A percentile compares a stretch with the other conserved stretches of the same genome.
Conservation (phyloP, 2,797 vertebrate species). For the Girardinus metallicus region DNA sequence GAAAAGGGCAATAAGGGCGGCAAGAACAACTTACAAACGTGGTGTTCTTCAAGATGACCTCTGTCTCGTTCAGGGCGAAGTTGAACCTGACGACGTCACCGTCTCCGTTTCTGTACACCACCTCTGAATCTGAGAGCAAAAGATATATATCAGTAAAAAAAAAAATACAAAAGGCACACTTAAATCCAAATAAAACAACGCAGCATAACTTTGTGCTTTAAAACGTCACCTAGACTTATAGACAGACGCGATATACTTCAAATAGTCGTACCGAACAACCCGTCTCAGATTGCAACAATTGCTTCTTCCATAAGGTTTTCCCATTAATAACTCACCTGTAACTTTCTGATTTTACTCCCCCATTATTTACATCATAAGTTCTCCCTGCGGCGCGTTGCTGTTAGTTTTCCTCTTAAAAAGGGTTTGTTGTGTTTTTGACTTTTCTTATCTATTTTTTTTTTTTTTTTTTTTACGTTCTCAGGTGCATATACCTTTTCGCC, state of each 20-base stretch:
- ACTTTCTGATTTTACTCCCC: background rate
- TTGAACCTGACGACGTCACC: slow-evolving; percentile 92
- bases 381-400: background rate
- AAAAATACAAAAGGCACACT: background rate
- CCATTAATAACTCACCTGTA: background rate
- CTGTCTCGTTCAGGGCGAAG: slow-evolving; percentile 86
- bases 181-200: background rate
- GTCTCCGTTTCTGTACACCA: slow-evolving; percentile 90
- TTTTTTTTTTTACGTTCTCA: background rate
- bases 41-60: slow-evolving; percentile 89
- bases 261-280: background rate
- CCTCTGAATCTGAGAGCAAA: slow-evolving; percentile 84
- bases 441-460: background rate
- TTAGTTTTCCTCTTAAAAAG: background rate
- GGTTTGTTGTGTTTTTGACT: background rate
- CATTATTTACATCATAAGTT: background rate
- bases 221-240: background rate
- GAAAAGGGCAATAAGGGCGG: background rate
- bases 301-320: background rate
- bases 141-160: background rate
- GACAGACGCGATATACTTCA: background rate
- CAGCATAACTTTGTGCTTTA: background rate
- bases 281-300: background rate
- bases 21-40: slow-evolving; percentile 88
- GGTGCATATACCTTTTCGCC: background rate